Evolutionary conservation across 2,113 vertebrate genomes (phyloP).

Genomic region (Corvus moneduloides): DNA sequence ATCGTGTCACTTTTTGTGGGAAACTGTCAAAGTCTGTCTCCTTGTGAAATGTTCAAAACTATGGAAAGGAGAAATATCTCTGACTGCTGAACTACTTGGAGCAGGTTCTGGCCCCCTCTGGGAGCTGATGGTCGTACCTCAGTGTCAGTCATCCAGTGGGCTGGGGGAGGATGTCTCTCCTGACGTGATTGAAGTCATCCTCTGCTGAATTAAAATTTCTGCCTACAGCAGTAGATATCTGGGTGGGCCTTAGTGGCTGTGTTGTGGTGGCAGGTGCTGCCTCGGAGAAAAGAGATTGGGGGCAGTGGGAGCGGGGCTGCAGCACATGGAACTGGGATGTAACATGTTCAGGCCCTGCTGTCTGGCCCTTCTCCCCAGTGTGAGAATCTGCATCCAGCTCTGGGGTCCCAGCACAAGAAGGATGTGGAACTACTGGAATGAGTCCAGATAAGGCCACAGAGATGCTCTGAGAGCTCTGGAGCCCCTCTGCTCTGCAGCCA

Average conservation of each 20-base stretch:
- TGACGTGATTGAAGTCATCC: background rate
- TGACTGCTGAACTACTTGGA: background rate
- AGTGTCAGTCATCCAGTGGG: background rate
- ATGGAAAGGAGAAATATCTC: background rate
- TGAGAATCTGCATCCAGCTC: background rate
- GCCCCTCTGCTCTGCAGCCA: background rate
- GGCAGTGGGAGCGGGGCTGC: background rate
- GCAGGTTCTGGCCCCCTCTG: background rate
- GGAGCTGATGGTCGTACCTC: background rate
- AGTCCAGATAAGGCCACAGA: background rate
- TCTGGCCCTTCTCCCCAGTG: background rate
- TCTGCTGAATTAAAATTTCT: background rate
- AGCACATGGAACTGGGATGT: background rate
- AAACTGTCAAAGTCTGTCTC: background rate
- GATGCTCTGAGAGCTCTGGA: background rate
- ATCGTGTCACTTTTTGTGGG: background rate
- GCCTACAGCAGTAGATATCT: background rate
- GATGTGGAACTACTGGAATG: rapidly evolving
- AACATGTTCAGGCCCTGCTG: rapidly evolving
- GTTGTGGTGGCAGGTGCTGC: rapidly evolving
- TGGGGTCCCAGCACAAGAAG: background rate
- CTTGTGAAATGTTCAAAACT: background rate
- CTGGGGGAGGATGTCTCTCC: background rate
- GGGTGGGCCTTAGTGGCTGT: background rate
- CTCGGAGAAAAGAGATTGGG: rapidly evolving